Base-by-base conservation (phyloP, 1,140 invertebrate species). In the Caenorhabditis latens region DNA sequence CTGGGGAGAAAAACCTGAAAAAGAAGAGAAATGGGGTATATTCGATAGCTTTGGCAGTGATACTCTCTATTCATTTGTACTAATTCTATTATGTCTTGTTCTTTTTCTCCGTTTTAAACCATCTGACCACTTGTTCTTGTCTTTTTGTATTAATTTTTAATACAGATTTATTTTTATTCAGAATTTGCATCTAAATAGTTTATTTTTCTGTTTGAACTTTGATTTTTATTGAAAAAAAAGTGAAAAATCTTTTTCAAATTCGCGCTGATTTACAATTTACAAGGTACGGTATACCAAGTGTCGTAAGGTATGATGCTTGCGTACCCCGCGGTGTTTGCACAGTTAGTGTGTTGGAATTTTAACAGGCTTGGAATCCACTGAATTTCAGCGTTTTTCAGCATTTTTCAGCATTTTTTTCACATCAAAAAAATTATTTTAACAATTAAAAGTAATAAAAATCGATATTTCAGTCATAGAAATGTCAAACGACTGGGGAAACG, bases 401-500 rank as follows among this genome's bases (percentile, higher is more conserved):
- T 40, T 7, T 63, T 61, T 61, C 16, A 21, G 7, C 0, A 58
- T 6, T 9, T 14, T 58, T 16, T 13, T 19, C 6, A 55, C 4
- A 16, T 63, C 24, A 63, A 63, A 63, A 32, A 21, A 32, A 58
- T 8, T 8, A 1, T 32, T 24, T 11, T n/a, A 55, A 55, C 43
- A 46, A 14, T 5, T n/a, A n/a, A 46, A n/a, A 4, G 8, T 8
- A 21, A 46, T 46, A 58, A 58, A 58, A n/a, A n/a, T 50, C 11
- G 16, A 79, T 50, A 53, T 79, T 43, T 24, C 40, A 43, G 40
- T 4, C 24, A n/a, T 19, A 24, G 43, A 84, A 50, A 84, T 84
- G 84, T 61, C 84, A 65, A 61, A 84, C 57, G 84, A 65, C 5
- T 84, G 84, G 84, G 84, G 61, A 61, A 84, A 84, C 84, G 46